These are phyloP conservation scores for Podotricha telesiphe DNA, from an alignment of 2,888 invertebrate genomes.

Conservation along the genomic window DNA sequence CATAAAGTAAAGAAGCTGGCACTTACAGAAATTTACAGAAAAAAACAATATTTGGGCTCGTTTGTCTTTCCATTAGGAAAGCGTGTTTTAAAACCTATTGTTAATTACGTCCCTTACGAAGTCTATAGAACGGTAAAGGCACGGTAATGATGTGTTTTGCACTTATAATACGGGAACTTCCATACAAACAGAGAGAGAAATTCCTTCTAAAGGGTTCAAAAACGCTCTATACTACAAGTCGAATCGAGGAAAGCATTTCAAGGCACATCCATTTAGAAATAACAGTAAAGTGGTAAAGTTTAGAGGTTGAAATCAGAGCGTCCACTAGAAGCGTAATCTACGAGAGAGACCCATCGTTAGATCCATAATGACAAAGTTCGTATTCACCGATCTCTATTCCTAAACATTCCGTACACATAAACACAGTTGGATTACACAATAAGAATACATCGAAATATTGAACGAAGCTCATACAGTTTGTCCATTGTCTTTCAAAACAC, in stretches of 20 bases:
- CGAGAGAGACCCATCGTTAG: conserved; percentile 48
- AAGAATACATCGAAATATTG: conserved; percentile 66
- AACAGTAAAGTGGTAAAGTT: conserved; percentile 70
- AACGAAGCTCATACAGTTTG: conserved; percentile 73
- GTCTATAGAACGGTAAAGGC: conserved; percentile 84
- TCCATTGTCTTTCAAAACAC: conserved; percentile 46
- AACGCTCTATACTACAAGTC: conserved; percentile 79
- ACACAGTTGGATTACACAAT: conserved; percentile 49
- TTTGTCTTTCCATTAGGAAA: conserved; percentile 62
- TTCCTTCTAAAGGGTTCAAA: conserved; percentile 80
- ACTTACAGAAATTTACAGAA: conserved; percentile 67
- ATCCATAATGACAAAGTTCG: conserved; percentile 49
- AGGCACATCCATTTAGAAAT: conserved; percentile 84
- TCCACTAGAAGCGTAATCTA: conserved; percentile 76
- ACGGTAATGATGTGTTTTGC: conserved; percentile 84
- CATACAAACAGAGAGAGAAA: conserved; percentile 79
- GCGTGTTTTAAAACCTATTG: conserved; percentile 75
- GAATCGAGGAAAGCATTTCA: conserved; percentile 81
- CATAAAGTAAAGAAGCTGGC: conserved; percentile 61
- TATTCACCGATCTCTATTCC: conserved; percentile 39
- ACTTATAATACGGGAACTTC: conserved; percentile 75
- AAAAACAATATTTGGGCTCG: conserved; percentile 62
- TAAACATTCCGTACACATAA: conserved; percentile 42
- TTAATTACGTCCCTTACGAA: conserved; percentile 83
- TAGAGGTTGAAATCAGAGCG: conserved; percentile 64